phyloP scores from a whole-genome alignment of 2,113 vertebrate species.

The Ahaetulla prasina region DNA sequence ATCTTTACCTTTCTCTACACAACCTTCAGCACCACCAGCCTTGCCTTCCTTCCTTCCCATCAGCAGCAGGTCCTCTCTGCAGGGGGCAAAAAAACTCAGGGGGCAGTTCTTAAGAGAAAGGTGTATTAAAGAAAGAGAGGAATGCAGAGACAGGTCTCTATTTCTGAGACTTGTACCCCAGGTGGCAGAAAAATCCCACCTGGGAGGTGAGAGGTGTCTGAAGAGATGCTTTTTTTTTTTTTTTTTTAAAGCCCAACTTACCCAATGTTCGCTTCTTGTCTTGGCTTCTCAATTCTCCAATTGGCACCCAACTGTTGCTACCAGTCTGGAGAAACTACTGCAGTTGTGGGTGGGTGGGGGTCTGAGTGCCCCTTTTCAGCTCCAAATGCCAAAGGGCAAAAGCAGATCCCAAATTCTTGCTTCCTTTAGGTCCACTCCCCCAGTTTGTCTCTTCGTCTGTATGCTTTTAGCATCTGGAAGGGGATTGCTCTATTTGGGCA shows the following conservation, averaged over 20 bases:
- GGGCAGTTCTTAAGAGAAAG: slow-evolving; percentile 27
- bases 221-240: slow-evolving; percentile 16
- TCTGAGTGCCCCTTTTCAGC: not conserved
- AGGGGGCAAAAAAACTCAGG: not conserved
- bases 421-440: not conserved
- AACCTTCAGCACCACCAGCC: not conserved
- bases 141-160: not conserved
- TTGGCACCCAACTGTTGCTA: slow-evolving; percentile 74
- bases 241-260: slow-evolving; percentile 9
- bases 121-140: slow-evolving; percentile 40
- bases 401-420: not conserved
- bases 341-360: not conserved
- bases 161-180: not conserved
- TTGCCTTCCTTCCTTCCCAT: not conserved
- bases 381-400: not conserved
- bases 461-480: not conserved
- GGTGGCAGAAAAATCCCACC: not conserved
- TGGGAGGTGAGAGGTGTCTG: not conserved
- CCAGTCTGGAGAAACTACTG: slow-evolving; percentile 31
- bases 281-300: slow-evolving; percentile 20
- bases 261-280: slow-evolving; percentile 20
- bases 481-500: not conserved
- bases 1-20: not conserved
- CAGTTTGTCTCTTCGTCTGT: not conserved
- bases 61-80: slow-evolving; percentile 21